phyloP scores from a whole-genome alignment of 2,797 vertebrate species.

The Crax fasciolata region DNA sequence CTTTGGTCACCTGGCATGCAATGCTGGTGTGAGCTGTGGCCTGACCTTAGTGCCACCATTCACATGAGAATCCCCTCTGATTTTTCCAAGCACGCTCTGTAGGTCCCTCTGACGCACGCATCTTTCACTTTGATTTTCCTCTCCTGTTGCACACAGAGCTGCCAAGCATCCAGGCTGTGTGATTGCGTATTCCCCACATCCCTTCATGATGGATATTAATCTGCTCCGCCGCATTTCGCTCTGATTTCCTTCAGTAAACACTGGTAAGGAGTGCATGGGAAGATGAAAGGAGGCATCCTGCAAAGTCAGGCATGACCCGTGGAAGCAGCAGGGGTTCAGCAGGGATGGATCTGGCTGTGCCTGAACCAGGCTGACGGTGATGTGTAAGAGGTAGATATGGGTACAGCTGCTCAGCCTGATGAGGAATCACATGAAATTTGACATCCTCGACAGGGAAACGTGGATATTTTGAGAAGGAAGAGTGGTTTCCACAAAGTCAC shows the following conservation, averaged over 20 bases:
- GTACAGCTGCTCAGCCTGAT: neutral
- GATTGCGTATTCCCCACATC: neutral
- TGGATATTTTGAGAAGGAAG: neutral
- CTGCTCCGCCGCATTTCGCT: neutral
- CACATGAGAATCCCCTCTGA: neutral
- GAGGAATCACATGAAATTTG: neutral
- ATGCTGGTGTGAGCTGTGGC: neutral
- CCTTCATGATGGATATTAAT: neutral
- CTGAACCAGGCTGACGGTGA: neutral
- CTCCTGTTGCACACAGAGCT: neutral
- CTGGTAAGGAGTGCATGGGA: neutral
- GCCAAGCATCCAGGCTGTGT: neutral
- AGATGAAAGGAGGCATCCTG: neutral
- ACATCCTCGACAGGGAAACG: neutral
- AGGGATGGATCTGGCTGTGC: neutral
- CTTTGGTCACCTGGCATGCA: neutral
- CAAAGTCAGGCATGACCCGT: neutral
- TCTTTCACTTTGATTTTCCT: conserved; percentile 33
- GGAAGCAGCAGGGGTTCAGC: neutral
- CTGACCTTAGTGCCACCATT: neutral
- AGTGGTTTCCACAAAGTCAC: neutral
- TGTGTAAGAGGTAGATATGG: neutral
- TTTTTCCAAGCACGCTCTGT: neutral
- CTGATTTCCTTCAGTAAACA: neutral
- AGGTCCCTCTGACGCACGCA: neutral